A percentile compares a stretch with the other conserved stretches of the same genome.
phyloP scores from a whole-genome alignment of 1,140 invertebrate species.

The Rhyacophila brunnea region DNA sequence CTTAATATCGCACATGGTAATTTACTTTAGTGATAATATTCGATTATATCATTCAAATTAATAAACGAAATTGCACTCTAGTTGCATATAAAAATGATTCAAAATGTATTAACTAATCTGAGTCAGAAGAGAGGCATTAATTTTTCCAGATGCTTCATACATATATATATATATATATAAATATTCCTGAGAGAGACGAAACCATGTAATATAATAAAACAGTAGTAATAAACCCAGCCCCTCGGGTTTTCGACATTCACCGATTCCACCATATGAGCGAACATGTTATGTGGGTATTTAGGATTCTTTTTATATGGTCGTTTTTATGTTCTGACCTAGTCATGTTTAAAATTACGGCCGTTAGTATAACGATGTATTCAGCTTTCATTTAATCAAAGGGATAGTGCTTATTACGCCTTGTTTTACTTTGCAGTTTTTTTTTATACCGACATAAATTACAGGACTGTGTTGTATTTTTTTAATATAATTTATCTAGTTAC shows the following conservation, averaged over 20 bases:
- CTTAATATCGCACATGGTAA: too few relatives aligned
- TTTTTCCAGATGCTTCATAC: neutral
- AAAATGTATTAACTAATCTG: neutral
- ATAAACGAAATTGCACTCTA: too few relatives aligned
- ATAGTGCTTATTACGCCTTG: constrained; percentile 23
- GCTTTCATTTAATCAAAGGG: constrained; percentile 29
- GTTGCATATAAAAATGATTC: too few relatives aligned
- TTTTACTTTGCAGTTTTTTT: constrained; percentile 25
- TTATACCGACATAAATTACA: constrained; percentile 29
- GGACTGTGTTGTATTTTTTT: constrained; percentile 21
- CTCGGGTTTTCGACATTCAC: too few relatives aligned
- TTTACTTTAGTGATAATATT: too few relatives aligned
- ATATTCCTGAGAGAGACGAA: neutral
- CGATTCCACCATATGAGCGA: too few relatives aligned
- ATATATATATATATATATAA: neutral
- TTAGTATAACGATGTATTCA: constrained; percentile 8
- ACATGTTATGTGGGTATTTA: too few relatives aligned
- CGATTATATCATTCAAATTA: too few relatives aligned
- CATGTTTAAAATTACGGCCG: constrained; percentile 8
- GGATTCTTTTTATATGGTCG: too few relatives aligned
- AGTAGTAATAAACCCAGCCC: too few relatives aligned
- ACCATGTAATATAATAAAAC: too few relatives aligned
- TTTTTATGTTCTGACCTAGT: constrained; percentile 1
- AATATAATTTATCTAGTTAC: constrained; percentile 23
- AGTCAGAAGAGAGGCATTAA: neutral